Conservation (phyloP, 2,888 invertebrate genomes). For the Pandemis corylana region DNA sequence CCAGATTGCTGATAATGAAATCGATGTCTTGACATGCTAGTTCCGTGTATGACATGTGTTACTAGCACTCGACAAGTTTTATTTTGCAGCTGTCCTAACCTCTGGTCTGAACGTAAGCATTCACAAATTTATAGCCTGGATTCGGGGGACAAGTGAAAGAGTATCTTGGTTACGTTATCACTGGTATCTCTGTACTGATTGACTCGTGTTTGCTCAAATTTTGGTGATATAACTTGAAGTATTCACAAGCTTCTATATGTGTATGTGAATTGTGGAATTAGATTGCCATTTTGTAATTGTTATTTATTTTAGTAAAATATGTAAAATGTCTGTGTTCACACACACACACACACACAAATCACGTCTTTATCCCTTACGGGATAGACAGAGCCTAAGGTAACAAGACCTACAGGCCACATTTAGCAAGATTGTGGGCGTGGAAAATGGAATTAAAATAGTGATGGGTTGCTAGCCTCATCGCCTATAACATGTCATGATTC, state of each 20-base stretch:
- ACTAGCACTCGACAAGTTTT: constrained; percentile 19
- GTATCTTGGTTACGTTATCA: constrained; percentile 27
- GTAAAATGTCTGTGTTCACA: no score
- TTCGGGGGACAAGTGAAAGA: background rate
- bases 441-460: no score
- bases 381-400: no score
- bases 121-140: background rate
- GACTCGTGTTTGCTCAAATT: constrained; percentile 14
- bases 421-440: no score
- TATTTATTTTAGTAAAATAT: constrained; percentile 18
- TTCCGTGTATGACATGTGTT: constrained; percentile 40
- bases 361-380: no score
- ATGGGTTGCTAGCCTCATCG: no score
- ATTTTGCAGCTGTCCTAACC: constrained; percentile 1
- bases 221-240: constrained; percentile 2
- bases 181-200: constrained; percentile 28
- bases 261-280: background rate
- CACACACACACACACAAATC: no score
- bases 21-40: constrained; percentile 40
- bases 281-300: constrained; percentile 19
- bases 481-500: no score
- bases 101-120: background rate
- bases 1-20: constrained; percentile 35
- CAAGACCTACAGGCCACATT: no score
- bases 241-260: constrained; percentile 18